Base-by-base conservation (phyloP, 2,888 invertebrate genomes). In the Prenolepis imparis region DNA sequence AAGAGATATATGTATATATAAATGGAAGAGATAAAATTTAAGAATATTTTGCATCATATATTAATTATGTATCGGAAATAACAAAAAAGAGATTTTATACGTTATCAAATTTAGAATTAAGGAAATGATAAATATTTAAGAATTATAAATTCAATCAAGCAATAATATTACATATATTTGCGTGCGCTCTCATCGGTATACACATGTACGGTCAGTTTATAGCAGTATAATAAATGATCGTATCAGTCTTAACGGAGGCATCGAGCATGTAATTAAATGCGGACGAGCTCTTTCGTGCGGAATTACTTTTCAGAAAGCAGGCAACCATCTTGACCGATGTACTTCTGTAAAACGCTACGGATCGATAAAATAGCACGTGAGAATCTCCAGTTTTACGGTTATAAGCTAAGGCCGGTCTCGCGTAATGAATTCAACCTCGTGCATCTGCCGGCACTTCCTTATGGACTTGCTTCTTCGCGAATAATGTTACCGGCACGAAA, bases 351-450 rank as follows among this genome's bases (percentile, higher is more conserved):
- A 66, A 67, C 64, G 44, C n/a, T 44, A 15, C 44, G 74, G 82
- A 82, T 82, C 82, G 82, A 82, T 82, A 82, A 75, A 75, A 64
- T 66, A 67, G 66, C 82, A 82, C 75, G 75, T 75, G 82, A 75
- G 66, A 75, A 75, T 75, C 39, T 52, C 64, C 52, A 52, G 24
- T 82, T 73, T 81, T 75, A 73, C 81, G 72, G 61, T 81, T 81
- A 78, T 78, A 70, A 80, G 78, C 70, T 67, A 61, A 61, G 77
- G 21, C 68, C 24, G 68, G 57, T 67, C 77, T 39, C 63, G 15
- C 82, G 63, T 44, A 78, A 85, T 85, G 72, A 73, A 74, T 82
- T 84, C 77, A 57, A 24, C 70, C 63, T 59, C 36, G 21, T 28
- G 48, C 18, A 52, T 74, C 64, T 64, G 70, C 82, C 41, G 84